Conservation (phyloP, 2,888 invertebrate species). For the Empis stercorea region DNA sequence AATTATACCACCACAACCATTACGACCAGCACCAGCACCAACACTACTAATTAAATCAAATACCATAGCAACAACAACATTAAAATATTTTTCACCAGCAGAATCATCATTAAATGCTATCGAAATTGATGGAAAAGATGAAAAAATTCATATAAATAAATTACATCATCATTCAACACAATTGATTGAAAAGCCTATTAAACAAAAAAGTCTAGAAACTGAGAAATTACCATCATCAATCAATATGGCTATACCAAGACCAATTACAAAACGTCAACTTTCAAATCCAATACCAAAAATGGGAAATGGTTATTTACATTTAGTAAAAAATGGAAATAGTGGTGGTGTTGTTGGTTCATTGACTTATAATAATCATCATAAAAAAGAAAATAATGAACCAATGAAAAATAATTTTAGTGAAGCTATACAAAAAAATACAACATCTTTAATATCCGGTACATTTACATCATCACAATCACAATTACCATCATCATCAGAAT, state of each 20-base stretch:
- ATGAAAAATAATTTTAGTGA: neutral
- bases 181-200: constrained; percentile 5
- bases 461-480: neutral
- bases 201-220: constrained; percentile 9
- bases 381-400: neutral
- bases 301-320: neutral
- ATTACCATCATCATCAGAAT: neutral
- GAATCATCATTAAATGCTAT: too few relatives aligned
- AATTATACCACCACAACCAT: constrained; percentile 50
- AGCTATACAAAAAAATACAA: neutral
- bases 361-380: too few relatives aligned
- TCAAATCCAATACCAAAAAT: constrained; percentile 9
- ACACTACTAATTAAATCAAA: constrained; percentile 20
- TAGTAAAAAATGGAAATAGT: neutral
- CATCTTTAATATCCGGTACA: neutral
- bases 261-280: constrained; percentile 26
- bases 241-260: constrained; percentile 26
- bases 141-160: neutral
- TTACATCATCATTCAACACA: neutral
- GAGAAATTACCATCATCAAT: constrained; percentile 6
- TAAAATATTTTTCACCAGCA: too few relatives aligned
- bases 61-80: constrained; percentile 17
- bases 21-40: constrained; percentile 47
- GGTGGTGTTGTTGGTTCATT: neutral
- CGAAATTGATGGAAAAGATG: too few relatives aligned